Evolutionary conservation across 2,888 invertebrate species (phyloP).

Genomic region (Lithophane ornitopus): DNA sequence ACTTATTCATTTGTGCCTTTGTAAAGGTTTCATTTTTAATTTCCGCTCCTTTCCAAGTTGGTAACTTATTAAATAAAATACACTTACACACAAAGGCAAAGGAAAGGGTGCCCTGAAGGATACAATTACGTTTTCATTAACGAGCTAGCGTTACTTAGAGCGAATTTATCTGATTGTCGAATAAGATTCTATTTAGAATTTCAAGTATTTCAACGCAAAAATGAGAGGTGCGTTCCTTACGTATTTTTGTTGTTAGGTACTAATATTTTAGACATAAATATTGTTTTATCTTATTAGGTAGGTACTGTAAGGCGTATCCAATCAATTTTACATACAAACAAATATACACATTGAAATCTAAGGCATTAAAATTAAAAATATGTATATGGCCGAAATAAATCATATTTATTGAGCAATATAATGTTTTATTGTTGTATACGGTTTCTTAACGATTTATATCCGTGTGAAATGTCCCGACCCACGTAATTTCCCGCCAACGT

Average conservation of each 20-base stretch:
- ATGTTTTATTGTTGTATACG: constrained; percentile 50
- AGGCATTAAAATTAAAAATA: constrained; percentile 9
- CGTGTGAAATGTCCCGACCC: constrained; percentile 57
- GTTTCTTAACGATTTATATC: constrained; percentile 62
- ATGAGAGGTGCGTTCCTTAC: background rate
- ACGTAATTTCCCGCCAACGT: constrained; percentile 75
- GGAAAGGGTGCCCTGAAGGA: constrained; percentile 19
- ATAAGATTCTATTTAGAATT: background rate
- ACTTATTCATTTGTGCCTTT: background rate
- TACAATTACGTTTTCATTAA: background rate
- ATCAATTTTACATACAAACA: background rate
- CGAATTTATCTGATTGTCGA: background rate
- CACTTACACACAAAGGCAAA: constrained; percentile 20
- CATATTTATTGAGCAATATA: constrained; percentile 52
- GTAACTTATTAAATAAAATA: too few relatives aligned
- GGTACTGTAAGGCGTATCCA: background rate
- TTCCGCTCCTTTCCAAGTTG: constrained; percentile 19
- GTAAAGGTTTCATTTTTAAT: constrained; percentile 30
- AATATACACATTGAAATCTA: background rate
- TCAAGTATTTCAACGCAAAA: too few relatives aligned
- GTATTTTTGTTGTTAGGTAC: background rate
- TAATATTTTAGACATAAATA: background rate
- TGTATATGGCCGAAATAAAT: constrained; percentile 48
- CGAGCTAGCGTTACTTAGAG: background rate
- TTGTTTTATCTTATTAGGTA: background rate